Evolutionary conservation across 2,888 invertebrate species (phyloP), one percentile per base, ranked within the genome.

Genomic region (Gibbula magus): DNA sequence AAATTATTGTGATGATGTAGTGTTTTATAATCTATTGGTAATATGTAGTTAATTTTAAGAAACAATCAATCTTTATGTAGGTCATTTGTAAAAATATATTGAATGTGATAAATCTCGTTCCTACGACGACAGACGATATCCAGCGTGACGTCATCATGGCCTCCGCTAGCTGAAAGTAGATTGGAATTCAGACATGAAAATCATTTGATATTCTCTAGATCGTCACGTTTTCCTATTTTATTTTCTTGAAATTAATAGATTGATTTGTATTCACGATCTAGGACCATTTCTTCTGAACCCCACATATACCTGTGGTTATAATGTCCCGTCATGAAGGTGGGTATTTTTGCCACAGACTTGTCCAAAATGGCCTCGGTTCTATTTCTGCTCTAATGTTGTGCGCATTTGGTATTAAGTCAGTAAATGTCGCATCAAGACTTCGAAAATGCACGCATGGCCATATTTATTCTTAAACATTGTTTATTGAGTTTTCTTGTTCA

Each of bases 261-360:
- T 52, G 29, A 54, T 76, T 76, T 35, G 51, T 45, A 73, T 73
- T 39, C 22, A 35, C 29, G 20, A 61, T 61, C 61, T 74, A 74
- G 74, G 74, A 25, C 29, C 35, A 25, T 25, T 74, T 74, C 74
- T 79, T 75, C 70, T 32, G 8, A 2, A 22, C 45, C 35, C 61
- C 45, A 75, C 54, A 66, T 61, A 29, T 81, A 35, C 52, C 51
- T 79, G 78, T 79, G 73, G 84, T 80, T 88, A 91, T 95, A 96
- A 97, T 97, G 97, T 97, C 96, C 95, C 96, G 96, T 95, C 97
- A 97, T 96, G 97, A 97, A 95, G 92, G 93, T 93, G 88, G 88
- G 91, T 88, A 79, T 75, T 45, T 35, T 78, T 22, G 51, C 22
- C 79, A 75, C 66, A 67, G 76, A 79, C 79, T 75, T 77, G 76